Conservation (phyloP, 2,888 invertebrate genomes). For the Ariolimax columbianus region DNA sequence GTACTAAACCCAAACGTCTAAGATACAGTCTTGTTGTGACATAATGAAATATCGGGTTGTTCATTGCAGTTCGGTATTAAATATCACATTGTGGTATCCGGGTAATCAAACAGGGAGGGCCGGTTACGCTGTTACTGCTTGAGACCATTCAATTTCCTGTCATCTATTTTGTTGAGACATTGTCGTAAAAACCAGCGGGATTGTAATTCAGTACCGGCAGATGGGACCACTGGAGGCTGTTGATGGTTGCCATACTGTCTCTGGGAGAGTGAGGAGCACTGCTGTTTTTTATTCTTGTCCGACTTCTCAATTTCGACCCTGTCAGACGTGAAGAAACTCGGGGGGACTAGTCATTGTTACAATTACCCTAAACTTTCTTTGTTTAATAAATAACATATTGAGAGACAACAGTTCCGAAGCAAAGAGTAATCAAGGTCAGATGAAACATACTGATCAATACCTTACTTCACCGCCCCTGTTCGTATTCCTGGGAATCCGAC, state of each 20-base stretch:
- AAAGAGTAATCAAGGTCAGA: too few species aligned
- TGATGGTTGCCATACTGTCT: neutral
- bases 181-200: constrained; percentile 26
- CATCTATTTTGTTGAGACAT: constrained; percentile 14
- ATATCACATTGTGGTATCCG: neutral
- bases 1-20: too few species aligned
- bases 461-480: too few species aligned
- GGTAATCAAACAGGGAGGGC: neutral
- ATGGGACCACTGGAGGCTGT: neutral
- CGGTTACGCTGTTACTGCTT: neutral
- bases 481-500: too few species aligned
- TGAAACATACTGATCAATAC: too few species aligned
- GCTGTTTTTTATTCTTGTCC: constrained; percentile 29
- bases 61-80: neutral
- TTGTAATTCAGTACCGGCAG: constrained; percentile 15
- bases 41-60: neutral
- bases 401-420: too few species aligned
- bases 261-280: neutral
- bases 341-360: neutral
- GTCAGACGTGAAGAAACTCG: neutral
- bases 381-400: neutral
- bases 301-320: constrained; percentile 12
- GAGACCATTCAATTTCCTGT: constrained; percentile 32
- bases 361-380: neutral
- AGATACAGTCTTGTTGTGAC: too few species aligned